Conservation (phyloP, 1,140 invertebrate genomes). For the Halesus radiatus region DNA sequence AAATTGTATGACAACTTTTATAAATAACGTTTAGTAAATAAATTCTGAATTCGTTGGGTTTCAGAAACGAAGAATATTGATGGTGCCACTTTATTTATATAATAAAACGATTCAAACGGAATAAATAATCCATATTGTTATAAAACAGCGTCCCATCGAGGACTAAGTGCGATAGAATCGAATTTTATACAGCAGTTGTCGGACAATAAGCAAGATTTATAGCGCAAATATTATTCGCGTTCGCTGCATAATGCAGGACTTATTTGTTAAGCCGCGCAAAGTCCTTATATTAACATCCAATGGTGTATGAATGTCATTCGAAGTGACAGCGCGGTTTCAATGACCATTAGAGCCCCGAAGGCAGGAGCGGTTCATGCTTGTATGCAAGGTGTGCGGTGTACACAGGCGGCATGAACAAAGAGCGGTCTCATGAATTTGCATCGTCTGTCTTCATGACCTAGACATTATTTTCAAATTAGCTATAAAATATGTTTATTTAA, state of each 20-base stretch:
- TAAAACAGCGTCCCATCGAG: not conserved
- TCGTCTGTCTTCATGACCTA: no score
- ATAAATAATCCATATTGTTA: not conserved
- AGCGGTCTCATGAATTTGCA: no score
- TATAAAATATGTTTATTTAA: no score
- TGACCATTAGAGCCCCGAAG: not conserved
- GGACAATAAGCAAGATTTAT: slow-evolving; percentile 5
- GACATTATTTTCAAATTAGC: no score
- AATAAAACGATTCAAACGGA: no score
- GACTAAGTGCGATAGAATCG: not conserved
- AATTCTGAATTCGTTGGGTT: no score
- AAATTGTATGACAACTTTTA: no score
- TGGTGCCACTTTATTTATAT: not conserved
- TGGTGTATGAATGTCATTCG: slow-evolving; percentile 31
- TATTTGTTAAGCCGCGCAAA: not conserved
- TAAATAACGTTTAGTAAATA: no score
- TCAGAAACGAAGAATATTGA: not conserved
- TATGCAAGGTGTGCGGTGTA: no score
- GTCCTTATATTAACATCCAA: slow-evolving; percentile 24
- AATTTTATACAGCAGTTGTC: not conserved
- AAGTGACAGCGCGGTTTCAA: slow-evolving; percentile 30
- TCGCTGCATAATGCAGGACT: slow-evolving; percentile 5
- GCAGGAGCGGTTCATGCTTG: no score
- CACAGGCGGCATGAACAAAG: no score
- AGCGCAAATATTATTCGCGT: not conserved